Conservation (phyloP, 1,140 invertebrate species). For the Pseudomyrmex dendroicus region DNA sequence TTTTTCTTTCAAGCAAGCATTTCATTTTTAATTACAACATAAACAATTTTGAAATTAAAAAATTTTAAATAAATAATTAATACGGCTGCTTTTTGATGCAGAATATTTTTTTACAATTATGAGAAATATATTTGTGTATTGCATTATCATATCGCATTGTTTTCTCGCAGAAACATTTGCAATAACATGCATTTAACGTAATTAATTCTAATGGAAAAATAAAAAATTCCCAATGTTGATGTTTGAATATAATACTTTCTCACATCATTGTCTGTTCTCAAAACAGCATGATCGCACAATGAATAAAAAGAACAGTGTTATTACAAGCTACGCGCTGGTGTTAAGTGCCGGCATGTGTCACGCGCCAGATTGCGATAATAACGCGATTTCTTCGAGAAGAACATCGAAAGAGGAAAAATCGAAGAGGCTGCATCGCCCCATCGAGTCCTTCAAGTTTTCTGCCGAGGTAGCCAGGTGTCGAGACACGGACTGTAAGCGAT, state of each 20-base stretch:
- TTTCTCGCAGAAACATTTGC: background rate
- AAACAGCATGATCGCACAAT: conserved; percentile 5
- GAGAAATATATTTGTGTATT: too few species aligned
- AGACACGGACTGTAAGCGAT: conserved; percentile 77
- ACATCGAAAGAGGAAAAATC: conserved; percentile 45
- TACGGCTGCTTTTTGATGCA: too few species aligned
- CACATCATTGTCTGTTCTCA: background rate
- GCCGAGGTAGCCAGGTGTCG: conserved; percentile 76
- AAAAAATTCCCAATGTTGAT: background rate
- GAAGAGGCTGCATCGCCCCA: background rate
- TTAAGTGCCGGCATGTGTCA: conserved; percentile 10
- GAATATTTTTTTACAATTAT: too few species aligned
- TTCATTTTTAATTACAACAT: background rate
- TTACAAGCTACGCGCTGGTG: conserved; percentile 39
- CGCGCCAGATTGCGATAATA: conserved; percentile 39
- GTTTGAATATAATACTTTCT: background rate
- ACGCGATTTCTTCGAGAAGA: conserved; percentile 47
- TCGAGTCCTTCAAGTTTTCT: conserved; percentile 67
- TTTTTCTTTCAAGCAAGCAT: background rate
- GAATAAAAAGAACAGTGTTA: conserved; percentile 29
- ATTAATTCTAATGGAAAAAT: background rate
- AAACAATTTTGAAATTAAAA: background rate
- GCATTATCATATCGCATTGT: too few species aligned
- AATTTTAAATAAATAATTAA: too few species aligned
- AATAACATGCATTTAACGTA: too few species aligned